Base-by-base conservation (phyloP, 2,113 vertebrate species). In the Lepus americanus region DNA sequence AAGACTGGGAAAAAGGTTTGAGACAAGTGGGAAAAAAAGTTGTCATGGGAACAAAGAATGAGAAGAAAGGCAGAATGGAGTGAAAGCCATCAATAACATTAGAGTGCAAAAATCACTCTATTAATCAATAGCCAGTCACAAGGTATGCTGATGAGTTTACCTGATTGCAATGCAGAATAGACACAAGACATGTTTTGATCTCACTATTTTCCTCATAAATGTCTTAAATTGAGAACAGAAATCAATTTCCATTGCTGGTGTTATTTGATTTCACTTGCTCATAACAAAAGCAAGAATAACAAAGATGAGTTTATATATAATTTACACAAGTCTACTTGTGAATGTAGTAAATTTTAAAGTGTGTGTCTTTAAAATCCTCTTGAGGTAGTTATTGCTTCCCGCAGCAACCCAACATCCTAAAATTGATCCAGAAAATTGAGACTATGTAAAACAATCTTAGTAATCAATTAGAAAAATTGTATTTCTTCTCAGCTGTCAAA, bases 311-410 rank as follows among this genome's bases (percentile, higher is more conserved):
- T 97, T 92, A 86, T 90, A 86, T 90, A 94, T 95, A 96, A 95
- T 29, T 4, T 39, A 70, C 64, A 95, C 84, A n/a, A 98, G 63
- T 90, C 94, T 93, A 80, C 97, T 97, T 96, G 95, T 90, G 93
- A 95, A 89, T 97, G 97, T 85, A 92, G 85, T 97, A 97, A 97
- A 98, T 96, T 96, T 97, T 96, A 87, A 96, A 67, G 86, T 94
- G 87, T 76, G 95, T 96, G 61, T 97, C 85, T 94, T 96, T 72
- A 13, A 36, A 79, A 29, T 55, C 33, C n/a, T 29, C 31, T 13
- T 39, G 7, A 53, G 17, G 31, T 49, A 31, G 11, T n/a, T 64
- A 17, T 51, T 84, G 44, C 39, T 69, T 53, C 66, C 31, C 64
- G n/a, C 11, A 69, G 13, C 4, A 27, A 19, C 53, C 5, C 9